These are phyloP conservation scores for Agelas oroides DNA, from an alignment of 37 sponge, comb jelly and placozoan species.

Conservation along the genomic window DNA sequence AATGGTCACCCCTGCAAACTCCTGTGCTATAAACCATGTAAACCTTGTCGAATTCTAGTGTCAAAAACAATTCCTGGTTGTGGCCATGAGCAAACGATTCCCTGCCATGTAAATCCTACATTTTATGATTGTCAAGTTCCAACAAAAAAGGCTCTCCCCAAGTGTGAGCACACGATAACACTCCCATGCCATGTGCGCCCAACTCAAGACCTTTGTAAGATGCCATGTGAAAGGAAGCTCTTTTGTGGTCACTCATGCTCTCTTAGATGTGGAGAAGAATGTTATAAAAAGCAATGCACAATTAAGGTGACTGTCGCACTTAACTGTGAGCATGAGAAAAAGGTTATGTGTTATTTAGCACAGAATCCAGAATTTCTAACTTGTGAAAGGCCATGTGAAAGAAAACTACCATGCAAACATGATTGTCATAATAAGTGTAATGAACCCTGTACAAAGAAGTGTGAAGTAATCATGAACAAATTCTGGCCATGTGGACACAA, in stretches of 20 bases:
- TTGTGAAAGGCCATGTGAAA: slow-evolving; percentile 63
- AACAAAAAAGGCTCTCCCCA: slow-evolving; percentile 20
- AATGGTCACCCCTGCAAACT: slow-evolving; percentile 27
- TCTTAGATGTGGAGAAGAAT: background rate
- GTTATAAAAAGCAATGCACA: background rate
- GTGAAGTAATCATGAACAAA: slow-evolving; percentile 29
- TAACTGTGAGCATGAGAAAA: background rate
- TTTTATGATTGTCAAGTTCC: background rate
- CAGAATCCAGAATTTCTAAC: background rate
- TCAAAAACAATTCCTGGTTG: slow-evolving; percentile 45
- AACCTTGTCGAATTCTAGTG: slow-evolving; percentile 24
- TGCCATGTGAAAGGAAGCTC: slow-evolving; percentile 23
- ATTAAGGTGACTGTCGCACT: background rate
- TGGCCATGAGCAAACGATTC: slow-evolving; percentile 22
- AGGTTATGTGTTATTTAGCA: background rate
- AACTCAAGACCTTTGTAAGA: background rate
- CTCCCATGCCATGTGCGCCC: slow-evolving; percentile 36
- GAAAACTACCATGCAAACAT: slow-evolving; percentile 45
- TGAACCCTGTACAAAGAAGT: slow-evolving; percentile 31
- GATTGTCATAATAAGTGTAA: slow-evolving; percentile 62
- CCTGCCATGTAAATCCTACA: background rate
- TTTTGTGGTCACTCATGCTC: slow-evolving; percentile 43
- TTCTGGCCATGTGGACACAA: slow-evolving; percentile 67
- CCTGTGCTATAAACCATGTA: slow-evolving; percentile 16
- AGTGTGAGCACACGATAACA: slow-evolving; percentile 60